phyloP scores from a whole-genome alignment of 35 echinoderm and acorn worm genomes.

The Eucidaris tribuloides region DNA sequence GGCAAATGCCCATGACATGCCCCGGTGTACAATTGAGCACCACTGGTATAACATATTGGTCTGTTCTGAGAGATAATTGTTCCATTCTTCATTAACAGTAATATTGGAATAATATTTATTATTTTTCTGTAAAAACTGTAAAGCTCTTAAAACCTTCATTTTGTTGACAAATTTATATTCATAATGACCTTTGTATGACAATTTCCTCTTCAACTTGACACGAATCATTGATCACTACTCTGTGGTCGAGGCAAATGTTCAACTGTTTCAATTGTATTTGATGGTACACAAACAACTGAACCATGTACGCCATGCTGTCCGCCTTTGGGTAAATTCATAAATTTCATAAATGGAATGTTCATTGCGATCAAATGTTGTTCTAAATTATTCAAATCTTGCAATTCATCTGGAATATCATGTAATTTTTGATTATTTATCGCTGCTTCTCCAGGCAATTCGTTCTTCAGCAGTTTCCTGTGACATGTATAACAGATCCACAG shows the following conservation, averaged over 20 bases:
- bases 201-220: slow-evolving; percentile 58
- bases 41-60: no score
- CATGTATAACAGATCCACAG: slow-evolving; percentile 46
- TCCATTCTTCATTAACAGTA: slow-evolving; percentile 5
- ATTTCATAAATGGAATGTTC: slow-evolving; percentile 58
- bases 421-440: slow-evolving; percentile 25
- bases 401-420: slow-evolving; percentile 8
- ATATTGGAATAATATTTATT: slow-evolving; percentile 35
- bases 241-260: slow-evolving; percentile 26
- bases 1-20: no score
- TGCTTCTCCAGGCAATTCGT: slow-evolving; percentile 13
- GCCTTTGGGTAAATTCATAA: slow-evolving; percentile 44
- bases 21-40: no score
- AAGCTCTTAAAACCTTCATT: slow-evolving; percentile 26
- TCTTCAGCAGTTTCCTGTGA: slow-evolving; percentile 24
- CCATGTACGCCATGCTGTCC: slow-evolving; percentile 51
- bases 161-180: slow-evolving; percentile 57
- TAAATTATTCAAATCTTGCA: slow-evolving; percentile 25
- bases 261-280: slow-evolving; percentile 39
- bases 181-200: slow-evolving; percentile 65
- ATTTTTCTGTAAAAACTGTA: slow-evolving; percentile 39
- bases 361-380: slow-evolving; percentile 46
- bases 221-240: slow-evolving; percentile 42
- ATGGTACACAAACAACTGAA: slow-evolving; percentile 66
- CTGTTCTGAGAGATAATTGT: slow-evolving; percentile 26